Conservation (phyloP, 1,140 invertebrate species). For the Brachionus sp. region DNA sequence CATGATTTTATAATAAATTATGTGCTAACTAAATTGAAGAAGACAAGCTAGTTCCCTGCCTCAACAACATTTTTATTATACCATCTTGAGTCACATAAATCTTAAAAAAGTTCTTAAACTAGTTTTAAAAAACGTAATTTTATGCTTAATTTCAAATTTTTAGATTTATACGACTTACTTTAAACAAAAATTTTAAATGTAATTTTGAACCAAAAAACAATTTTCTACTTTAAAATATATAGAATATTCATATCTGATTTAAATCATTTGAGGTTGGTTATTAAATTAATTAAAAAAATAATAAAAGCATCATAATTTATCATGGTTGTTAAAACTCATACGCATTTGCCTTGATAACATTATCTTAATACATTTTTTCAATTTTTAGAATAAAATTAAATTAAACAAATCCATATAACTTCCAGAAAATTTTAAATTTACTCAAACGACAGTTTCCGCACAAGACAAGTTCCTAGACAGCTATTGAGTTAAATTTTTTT, state of each 20-base stretch:
- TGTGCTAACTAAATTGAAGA: background rate
- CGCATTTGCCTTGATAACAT: background rate
- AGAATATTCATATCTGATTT: background rate
- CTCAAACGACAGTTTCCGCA: background rate
- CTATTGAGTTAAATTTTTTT: background rate
- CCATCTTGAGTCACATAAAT: background rate
- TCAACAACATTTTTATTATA: background rate
- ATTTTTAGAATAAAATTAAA: background rate
- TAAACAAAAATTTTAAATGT: background rate
- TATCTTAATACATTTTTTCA: background rate
- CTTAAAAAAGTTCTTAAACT: background rate
- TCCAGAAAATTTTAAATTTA: background rate
- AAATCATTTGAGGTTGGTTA: background rate
- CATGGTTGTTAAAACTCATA: background rate
- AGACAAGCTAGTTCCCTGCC: background rate
- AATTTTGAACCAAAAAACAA: background rate
- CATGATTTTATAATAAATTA: constrained; percentile 44
- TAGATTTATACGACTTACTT: background rate
- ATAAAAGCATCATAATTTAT: background rate
- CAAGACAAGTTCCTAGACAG: background rate
- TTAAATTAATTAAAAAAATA: background rate
- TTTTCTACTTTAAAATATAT: background rate
- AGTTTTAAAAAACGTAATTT: background rate
- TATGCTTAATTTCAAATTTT: background rate
- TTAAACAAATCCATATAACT: background rate